phyloP scores from a whole-genome alignment of 2,113 vertebrate species.

The Onychostoma macrolepis region DNA sequence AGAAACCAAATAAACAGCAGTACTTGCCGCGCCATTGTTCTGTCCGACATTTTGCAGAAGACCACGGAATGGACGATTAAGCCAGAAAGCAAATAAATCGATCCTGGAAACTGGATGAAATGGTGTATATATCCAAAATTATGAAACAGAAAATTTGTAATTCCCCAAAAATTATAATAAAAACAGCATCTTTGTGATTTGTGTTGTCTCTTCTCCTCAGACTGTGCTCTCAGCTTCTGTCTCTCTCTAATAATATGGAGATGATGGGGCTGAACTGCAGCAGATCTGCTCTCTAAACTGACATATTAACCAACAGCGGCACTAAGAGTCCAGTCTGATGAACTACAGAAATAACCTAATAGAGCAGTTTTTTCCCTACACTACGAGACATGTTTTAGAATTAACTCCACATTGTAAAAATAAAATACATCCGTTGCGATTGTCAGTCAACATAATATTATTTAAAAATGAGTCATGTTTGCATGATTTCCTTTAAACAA shows the following conservation, averaged over 20 bases:
- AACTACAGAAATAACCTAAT: constrained; percentile 1
- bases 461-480: too few relatives aligned
- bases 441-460: too few relatives aligned
- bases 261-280: constrained; percentile 39
- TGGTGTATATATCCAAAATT: too few relatives aligned
- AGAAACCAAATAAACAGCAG: constrained; percentile 44
- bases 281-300: constrained; percentile 24
- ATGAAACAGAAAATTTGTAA: too few relatives aligned
- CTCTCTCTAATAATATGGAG: constrained; percentile 18
- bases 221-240: constrained; percentile 14
- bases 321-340: neutral
- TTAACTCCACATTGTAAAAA: too few relatives aligned
- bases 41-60: constrained; percentile 13
- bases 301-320: constrained; percentile 53
- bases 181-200: neutral
- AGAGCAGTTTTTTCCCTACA: too few relatives aligned
- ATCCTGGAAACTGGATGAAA: neutral
- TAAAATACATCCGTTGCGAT: too few relatives aligned
- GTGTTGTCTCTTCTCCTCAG: neutral
- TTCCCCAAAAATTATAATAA: too few relatives aligned
- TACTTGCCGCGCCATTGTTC: constrained; percentile 59
- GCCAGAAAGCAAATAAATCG: neutral
- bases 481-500: too few relatives aligned
- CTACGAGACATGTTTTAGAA: too few relatives aligned
- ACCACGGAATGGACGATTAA: neutral